Percentiles rank a stretch among this genome's conserved stretches.
Evolutionary conservation across 2,888 invertebrate genomes (phyloP).

Genomic region (Alsophila aescularia): DNA sequence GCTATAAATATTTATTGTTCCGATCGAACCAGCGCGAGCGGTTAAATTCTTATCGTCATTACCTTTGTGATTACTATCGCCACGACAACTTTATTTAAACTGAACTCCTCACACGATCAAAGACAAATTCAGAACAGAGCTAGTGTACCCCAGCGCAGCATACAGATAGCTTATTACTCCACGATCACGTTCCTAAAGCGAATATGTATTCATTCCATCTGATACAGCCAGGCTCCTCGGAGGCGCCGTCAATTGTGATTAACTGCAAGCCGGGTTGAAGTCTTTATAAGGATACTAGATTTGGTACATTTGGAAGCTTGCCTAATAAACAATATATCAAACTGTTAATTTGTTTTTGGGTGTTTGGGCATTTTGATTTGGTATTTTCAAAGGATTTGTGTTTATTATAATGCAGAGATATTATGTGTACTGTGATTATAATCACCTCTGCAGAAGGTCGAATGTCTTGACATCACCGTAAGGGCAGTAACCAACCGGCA

Average conservation of each 20-base stretch:
- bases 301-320: not conserved
- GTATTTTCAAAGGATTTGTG: too few relatives aligned
- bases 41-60: too few relatives aligned
- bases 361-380: too few relatives aligned
- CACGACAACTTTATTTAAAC: too few relatives aligned
- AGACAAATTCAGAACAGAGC: too few relatives aligned
- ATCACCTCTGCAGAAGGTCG: not conserved
- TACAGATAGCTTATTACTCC: not conserved
- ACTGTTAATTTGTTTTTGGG: too few relatives aligned
- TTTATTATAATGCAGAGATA: too few relatives aligned
- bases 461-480: not conserved
- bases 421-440: not conserved
- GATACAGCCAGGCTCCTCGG: slow-evolving; percentile 37
- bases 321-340: not conserved
- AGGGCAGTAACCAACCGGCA: not conserved
- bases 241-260: slow-evolving; percentile 48
- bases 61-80: too few relatives aligned
- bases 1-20: too few relatives aligned
- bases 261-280: slow-evolving; percentile 31
- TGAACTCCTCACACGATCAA: too few relatives aligned
- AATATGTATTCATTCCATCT: slow-evolving; percentile 46
- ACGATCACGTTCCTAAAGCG: slow-evolving; percentile 38
- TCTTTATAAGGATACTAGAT: not conserved
- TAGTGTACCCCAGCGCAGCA: too few relatives aligned
- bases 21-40: too few relatives aligned